Evolutionary conservation across 2,888 invertebrate species (phyloP).

Genomic region (Stegophylla sp.): DNA sequence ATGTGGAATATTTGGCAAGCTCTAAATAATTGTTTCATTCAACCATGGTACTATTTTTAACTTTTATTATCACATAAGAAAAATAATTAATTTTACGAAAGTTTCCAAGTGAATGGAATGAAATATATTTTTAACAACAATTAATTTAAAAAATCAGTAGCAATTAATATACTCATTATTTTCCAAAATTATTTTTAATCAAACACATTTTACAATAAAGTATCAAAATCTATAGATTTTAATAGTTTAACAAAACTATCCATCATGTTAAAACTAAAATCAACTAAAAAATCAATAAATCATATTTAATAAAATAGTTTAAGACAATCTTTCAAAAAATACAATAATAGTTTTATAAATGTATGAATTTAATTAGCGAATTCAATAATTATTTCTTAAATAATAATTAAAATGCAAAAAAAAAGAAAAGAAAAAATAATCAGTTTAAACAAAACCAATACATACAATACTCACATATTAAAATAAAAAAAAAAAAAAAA

Average conservation of each 20-base stretch:
- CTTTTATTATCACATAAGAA: background rate
- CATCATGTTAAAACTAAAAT: too few species aligned
- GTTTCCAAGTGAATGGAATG: background rate
- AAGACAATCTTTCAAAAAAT: background rate
- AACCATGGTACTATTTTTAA: background rate
- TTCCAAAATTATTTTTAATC: background rate
- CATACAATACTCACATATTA: background rate
- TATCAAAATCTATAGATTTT: too few species aligned
- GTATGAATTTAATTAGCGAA: background rate
- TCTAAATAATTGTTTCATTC: background rate
- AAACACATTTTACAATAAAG: too few species aligned
- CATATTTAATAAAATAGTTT: background rate
- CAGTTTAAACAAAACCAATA: background rate
- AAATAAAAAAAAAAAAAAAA: background rate
- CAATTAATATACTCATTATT: background rate
- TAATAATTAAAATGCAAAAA: background rate
- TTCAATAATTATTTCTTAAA: background rate
- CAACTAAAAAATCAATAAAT: too few species aligned
- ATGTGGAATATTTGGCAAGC: conserved; percentile 18
- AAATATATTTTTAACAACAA: background rate
- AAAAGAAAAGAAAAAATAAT: background rate
- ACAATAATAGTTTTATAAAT: background rate
- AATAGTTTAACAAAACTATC: too few species aligned
- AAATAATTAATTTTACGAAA: background rate
- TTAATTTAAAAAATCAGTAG: too few species aligned